Percentiles rank a stretch among this genome's conserved stretches.
Conservation (phyloP, 2,113 vertebrate species). For the Thunnus maccoyii region DNA sequence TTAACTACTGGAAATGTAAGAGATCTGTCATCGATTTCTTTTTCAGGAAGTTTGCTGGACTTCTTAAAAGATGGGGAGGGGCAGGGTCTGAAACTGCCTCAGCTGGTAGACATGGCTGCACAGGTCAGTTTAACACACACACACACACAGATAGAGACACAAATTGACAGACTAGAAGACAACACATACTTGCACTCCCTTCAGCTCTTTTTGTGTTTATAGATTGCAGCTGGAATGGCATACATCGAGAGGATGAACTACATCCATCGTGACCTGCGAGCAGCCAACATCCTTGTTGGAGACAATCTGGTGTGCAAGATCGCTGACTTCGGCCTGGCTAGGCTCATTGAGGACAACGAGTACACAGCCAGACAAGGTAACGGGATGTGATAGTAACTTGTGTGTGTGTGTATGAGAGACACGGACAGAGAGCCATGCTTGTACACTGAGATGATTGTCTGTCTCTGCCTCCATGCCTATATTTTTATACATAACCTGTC, state of each 20-base stretch:
- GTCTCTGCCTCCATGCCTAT: constrained; percentile 58
- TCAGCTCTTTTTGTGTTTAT: not conserved
- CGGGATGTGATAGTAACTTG: not conserved
- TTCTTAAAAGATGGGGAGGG: constrained; percentile 93
- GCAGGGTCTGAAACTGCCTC: constrained; percentile 89
- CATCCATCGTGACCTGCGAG: constrained; percentile 96
- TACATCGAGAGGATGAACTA: constrained; percentile 99
- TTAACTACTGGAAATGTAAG: not conserved
- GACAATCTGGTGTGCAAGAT: constrained; percentile 97
- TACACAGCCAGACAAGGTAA: constrained; percentile 97
- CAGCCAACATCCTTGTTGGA: constrained; percentile 97
- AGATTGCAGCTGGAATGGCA: constrained; percentile 96
- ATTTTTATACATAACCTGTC: constrained; percentile 66
- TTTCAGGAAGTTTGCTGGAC: constrained; percentile 94
- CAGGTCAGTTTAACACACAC: constrained; percentile 84
- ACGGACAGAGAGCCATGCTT: not conserved
- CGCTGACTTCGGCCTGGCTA: constrained; percentile 95
- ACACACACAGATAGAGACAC: not conserved
- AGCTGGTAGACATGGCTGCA: constrained; percentile 97
- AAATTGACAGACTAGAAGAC: not conserved
- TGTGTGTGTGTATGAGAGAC: constrained; percentile 19
- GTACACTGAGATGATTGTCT: constrained; percentile 43
- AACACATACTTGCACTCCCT: not conserved
- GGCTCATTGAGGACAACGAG: constrained; percentile 97
- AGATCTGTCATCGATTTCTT: not conserved